Conservation (phyloP, 2,888 invertebrate species). For the Sinopyrophorus schimmeli region DNA sequence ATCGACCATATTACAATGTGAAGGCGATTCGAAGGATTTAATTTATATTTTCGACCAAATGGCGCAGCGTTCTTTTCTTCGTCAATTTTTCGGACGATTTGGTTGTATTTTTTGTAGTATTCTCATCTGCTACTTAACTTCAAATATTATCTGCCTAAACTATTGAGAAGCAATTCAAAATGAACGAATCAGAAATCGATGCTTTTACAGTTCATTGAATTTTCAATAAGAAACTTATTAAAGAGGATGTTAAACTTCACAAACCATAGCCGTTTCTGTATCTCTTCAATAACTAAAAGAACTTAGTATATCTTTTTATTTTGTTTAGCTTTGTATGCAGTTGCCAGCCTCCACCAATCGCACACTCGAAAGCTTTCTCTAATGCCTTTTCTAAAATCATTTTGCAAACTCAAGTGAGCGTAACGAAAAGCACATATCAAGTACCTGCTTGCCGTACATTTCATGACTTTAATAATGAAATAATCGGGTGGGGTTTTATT, state of each 20-base stretch:
- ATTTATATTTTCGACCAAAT: conserved; percentile 17
- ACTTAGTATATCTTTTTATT: conserved; percentile 24
- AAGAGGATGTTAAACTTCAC: conserved; percentile 50
- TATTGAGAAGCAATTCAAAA: conserved; percentile 4
- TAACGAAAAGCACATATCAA: conserved; percentile 40
- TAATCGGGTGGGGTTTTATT: too few species aligned
- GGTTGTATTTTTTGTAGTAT: background rate
- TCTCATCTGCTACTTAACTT: conserved; percentile 22
- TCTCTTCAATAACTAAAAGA: conserved; percentile 33
- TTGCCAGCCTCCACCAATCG: conserved; percentile 11
- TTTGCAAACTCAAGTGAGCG: conserved; percentile 33
- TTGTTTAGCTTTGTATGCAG: conserved; percentile 13
- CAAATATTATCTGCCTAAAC: conserved; percentile 11
- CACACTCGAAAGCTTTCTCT: conserved; percentile 18
- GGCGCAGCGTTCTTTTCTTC: conserved; percentile 7
- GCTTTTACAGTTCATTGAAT: conserved; percentile 45
- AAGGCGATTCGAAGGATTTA: conserved; percentile 5
- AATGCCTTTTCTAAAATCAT: conserved; percentile 28
- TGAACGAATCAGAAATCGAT: conserved; percentile 20
- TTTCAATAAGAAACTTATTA: conserved; percentile 50
- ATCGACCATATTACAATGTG: conserved; percentile 24
- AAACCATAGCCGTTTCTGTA: conserved; percentile 42
- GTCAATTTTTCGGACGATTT: conserved; percentile 6
- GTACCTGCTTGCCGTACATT: conserved; percentile 38
- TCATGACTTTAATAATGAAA: too few species aligned